phyloP scores from a whole-genome alignment of 2,113 vertebrate genomes.

The Catagonus wagneri region DNA sequence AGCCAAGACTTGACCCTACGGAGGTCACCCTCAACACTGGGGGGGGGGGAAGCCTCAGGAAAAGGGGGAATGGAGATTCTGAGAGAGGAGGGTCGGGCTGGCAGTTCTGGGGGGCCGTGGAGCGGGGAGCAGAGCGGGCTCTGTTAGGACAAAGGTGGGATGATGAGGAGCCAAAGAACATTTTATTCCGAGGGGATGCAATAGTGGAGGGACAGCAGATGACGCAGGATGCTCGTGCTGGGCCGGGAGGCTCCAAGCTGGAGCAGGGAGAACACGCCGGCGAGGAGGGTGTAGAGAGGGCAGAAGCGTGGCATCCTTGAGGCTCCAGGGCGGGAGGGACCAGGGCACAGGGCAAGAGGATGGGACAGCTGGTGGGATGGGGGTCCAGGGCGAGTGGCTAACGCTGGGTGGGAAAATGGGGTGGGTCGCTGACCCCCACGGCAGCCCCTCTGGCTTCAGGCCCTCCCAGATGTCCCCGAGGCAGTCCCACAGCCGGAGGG shows the following conservation, averaged over 20 bases:
- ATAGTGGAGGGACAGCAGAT: not conserved
- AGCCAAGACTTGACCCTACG: not conserved
- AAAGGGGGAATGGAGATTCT: not conserved
- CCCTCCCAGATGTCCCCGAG: not conserved
- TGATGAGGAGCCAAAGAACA: not conserved
- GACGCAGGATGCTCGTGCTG: accelerated
- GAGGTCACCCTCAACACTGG: not conserved
- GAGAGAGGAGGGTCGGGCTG: accelerated
- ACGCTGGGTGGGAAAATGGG: not conserved
- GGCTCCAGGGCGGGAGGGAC: accelerated
- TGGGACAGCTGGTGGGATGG: not conserved
- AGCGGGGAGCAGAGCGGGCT: not conserved
- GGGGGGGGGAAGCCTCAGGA: too few species aligned
- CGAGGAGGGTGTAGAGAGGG: not conserved
- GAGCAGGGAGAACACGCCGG: not conserved
- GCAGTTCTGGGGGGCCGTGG: not conserved
- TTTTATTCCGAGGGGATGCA: not conserved
- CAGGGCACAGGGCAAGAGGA: too few species aligned
- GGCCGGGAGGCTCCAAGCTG: not conserved
- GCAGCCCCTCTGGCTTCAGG: not conserved
- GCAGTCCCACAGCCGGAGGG: not conserved
- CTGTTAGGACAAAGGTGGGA: not conserved
- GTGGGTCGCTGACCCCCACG: not conserved
- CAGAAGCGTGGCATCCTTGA: not conserved
- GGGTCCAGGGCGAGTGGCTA: not conserved